These are phyloP conservation scores for Yponomeuta malinellus DNA, from an alignment of 2,888 invertebrate genomes.

Conservation along the genomic window DNA sequence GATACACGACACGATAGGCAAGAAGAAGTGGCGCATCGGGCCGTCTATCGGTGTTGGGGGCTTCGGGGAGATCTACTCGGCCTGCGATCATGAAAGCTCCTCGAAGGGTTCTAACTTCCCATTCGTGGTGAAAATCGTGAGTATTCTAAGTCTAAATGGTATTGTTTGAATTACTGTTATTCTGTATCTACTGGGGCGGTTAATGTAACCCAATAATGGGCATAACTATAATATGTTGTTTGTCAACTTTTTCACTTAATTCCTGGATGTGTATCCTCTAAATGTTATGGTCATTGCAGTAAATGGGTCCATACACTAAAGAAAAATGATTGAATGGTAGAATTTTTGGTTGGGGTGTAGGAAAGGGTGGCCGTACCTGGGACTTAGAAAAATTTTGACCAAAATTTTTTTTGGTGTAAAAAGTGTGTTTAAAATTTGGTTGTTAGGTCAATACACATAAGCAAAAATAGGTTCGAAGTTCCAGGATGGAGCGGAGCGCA, in stretches of 20 bases:
- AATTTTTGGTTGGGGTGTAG: too few relatives aligned
- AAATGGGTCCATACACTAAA: too few relatives aligned
- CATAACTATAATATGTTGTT: neutral
- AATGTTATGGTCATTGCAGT: too few relatives aligned
- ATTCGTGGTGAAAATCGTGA: slow-evolving; percentile 87
- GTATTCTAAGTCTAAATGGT: slow-evolving; percentile 36
- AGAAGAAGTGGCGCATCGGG: slow-evolving; percentile 91
- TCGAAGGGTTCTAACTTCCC: slow-evolving; percentile 73
- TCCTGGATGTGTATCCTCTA: too few relatives aligned
- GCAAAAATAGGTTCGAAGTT: too few relatives aligned
- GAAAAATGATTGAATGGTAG: too few relatives aligned
- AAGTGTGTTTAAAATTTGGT: too few relatives aligned
- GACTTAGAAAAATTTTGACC: too few relatives aligned
- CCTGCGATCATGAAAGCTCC: slow-evolving; percentile 76
- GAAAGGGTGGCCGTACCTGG: too few relatives aligned
- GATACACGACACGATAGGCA: slow-evolving; percentile 81
- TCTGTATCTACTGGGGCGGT: neutral
- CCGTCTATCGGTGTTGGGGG: slow-evolving; percentile 93
- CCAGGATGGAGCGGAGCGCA: too few relatives aligned
- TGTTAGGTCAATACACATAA: too few relatives aligned
- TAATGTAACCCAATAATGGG: neutral
- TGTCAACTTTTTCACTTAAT: neutral
- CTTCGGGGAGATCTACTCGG: slow-evolving; percentile 95
- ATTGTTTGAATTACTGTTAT: neutral
- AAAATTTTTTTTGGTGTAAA: too few relatives aligned